These are phyloP conservation scores for Labrus mixtus DNA, from an alignment of 2,113 vertebrate genomes.

Conservation along the genomic window DNA sequence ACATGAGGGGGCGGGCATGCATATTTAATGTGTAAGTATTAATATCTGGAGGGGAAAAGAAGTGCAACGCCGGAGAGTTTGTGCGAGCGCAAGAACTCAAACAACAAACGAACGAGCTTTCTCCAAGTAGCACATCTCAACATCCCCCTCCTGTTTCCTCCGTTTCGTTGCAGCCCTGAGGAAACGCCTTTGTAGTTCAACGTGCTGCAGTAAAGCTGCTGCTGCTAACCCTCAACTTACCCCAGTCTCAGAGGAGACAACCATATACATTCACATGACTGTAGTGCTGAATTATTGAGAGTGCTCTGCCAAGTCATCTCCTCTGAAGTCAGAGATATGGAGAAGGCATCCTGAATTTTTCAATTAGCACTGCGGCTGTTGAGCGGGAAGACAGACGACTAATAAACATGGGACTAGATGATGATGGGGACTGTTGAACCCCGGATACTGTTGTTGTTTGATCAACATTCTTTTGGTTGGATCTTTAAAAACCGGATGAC, in stretches of 20 bases:
- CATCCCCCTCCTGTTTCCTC: slow-evolving; percentile 65
- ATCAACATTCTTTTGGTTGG: background rate
- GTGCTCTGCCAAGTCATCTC: slow-evolving; percentile 64
- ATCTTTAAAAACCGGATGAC: background rate
- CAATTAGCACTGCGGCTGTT: slow-evolving; percentile 62
- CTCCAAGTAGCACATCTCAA: slow-evolving; percentile 68
- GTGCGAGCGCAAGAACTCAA: slow-evolving; percentile 56
- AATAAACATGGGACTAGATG: slow-evolving; percentile 3
- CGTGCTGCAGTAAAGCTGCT: slow-evolving; percentile 64
- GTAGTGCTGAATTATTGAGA: slow-evolving; percentile 79
- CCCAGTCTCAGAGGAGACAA: slow-evolving; percentile 73
- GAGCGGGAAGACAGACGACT: slow-evolving; percentile 30
- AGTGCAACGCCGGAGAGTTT: slow-evolving; percentile 51
- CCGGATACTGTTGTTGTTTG: background rate
- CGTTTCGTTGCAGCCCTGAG: slow-evolving; percentile 66
- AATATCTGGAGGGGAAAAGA: slow-evolving; percentile 71
- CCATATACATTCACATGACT: slow-evolving; percentile 72
- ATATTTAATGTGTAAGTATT: slow-evolving; percentile 76
- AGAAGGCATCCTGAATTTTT: slow-evolving; percentile 66
- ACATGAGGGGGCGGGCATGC: slow-evolving; percentile 72
- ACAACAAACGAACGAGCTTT: slow-evolving; percentile 71
- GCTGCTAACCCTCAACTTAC: slow-evolving; percentile 76
- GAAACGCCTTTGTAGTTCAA: slow-evolving; percentile 77
- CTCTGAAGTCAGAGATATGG: slow-evolving; percentile 75
- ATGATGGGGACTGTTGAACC: background rate